Conservation (phyloP, 2,888 invertebrate genomes). For the Dichetophora obliterata region DNA sequence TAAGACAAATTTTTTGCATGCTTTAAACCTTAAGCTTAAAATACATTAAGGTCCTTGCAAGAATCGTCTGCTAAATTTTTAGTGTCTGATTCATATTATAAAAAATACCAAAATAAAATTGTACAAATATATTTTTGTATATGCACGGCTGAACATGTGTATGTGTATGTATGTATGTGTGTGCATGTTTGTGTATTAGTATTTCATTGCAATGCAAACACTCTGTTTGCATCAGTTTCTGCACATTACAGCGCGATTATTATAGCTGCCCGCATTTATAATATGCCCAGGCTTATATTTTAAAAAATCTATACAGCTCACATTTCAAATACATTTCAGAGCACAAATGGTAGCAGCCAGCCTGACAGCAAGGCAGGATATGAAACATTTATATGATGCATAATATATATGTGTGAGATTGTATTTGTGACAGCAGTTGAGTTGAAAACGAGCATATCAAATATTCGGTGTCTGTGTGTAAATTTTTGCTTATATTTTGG, state of each 20-base stretch:
- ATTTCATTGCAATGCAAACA: neutral
- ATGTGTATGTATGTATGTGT: neutral
- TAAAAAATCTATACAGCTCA: neutral
- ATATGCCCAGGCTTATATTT: neutral
- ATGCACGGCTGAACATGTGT: neutral
- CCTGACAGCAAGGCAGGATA: constrained; percentile 28
- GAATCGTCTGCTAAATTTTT: too few relatives aligned
- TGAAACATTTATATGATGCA: constrained; percentile 23
- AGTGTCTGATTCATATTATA: neutral
- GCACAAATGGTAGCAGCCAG: constrained; percentile 2
- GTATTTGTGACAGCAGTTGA: neutral
- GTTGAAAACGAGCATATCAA: neutral
- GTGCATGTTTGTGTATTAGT: neutral
- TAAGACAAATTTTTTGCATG: too few relatives aligned
- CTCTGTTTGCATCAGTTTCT: neutral
- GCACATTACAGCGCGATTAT: neutral
- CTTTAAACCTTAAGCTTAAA: too few relatives aligned
- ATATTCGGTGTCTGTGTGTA: neutral
- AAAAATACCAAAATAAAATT: neutral
- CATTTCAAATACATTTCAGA: constrained; percentile 19
- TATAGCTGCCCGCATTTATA: neutral
- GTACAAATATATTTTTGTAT: neutral
- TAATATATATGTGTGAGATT: neutral
- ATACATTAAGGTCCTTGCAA: too few relatives aligned
- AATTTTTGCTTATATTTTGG: neutral